These are phyloP conservation scores for Ormyrus pomaceus DNA, from an alignment of 2,888 invertebrate genomes.

Conservation along the genomic window DNA sequence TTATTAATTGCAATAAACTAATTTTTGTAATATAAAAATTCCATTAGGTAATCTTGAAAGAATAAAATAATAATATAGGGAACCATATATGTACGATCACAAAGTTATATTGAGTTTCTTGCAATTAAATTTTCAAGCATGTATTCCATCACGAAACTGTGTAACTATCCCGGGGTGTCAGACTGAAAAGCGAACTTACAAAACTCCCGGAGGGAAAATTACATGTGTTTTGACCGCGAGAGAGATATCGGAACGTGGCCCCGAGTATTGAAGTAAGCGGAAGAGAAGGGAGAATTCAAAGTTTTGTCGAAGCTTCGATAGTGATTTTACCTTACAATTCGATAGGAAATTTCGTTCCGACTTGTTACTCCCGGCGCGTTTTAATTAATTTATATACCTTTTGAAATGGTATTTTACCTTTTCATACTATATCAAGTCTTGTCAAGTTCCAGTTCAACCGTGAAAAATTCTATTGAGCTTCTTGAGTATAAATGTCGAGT, in stretches of 20 bases:
- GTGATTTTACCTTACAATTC: background rate
- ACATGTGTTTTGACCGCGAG: background rate
- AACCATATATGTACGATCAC: no score
- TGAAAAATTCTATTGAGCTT: no score
- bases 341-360: constrained; percentile 1
- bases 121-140: no score
- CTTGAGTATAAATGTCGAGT: no score
- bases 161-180: background rate
- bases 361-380: background rate
- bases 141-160: no score
- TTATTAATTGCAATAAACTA: no score
- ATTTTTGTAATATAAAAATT: no score
- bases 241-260: background rate
- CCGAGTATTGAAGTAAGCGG: constrained; percentile 8
- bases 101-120: no score
- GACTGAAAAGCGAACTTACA: background rate
- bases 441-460: no score
- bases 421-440: background rate
- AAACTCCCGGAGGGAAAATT: background rate
- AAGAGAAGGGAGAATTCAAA: background rate
- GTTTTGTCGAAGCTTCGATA: background rate
- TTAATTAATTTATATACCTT: constrained; percentile 4
- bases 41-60: no score
- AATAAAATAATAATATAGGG: no score
- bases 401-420: background rate